Base-by-base conservation (phyloP, 1,140 invertebrate species). In the Coenobita brevimanus region DNA sequence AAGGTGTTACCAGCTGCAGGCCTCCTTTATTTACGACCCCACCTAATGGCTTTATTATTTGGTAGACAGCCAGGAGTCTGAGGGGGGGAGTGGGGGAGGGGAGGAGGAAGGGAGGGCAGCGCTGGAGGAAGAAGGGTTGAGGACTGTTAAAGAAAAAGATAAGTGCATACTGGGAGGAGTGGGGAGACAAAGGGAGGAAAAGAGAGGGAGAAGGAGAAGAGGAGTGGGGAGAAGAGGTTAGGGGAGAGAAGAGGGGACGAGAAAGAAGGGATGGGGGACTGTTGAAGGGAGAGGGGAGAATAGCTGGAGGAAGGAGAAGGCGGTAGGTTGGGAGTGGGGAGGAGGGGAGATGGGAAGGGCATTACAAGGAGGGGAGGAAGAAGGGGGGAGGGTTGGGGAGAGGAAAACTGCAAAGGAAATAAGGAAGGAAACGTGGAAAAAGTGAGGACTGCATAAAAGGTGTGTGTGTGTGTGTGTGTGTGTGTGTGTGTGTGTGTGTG, bases 11-110 rank as follows among this genome's bases (percentile, higher is more conserved):
- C 46, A 50, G 46, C 46, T 50, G 46, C 46, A 50, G 46, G 46
- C 46, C 46, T 50, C 46, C 46, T 50, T 50, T 50, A 76, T 38
- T 46, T 76, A 46, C 73, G 73, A 76, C 73, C 73, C 41, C 67
- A 41, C 73, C 38, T 76, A 38, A 43, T 76, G 73, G 73, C 73
- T 43, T 38, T 38, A 38, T 43, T 38, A 38, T 38, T 24, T 38
- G 73, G 73, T 43, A 41, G 73, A 76, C 33, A 30, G 38, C 41
- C 41, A 76, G n/a, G 17, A 46, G 38, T 21, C 21, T 24, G 24
- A 43, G 10, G 24, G 38, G 10, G n/a, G 36, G 24, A 33, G 73
- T 30, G 73, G 33, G 24, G 38, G n/a, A 17, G 73, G 46, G 73
- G n/a, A 24, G 10, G 38, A 46, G 41, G 36, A 41, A 38, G 36